Evolutionary conservation across 2,113 vertebrate genomes (phyloP).

Genomic region (Myodes glareolus): DNA sequence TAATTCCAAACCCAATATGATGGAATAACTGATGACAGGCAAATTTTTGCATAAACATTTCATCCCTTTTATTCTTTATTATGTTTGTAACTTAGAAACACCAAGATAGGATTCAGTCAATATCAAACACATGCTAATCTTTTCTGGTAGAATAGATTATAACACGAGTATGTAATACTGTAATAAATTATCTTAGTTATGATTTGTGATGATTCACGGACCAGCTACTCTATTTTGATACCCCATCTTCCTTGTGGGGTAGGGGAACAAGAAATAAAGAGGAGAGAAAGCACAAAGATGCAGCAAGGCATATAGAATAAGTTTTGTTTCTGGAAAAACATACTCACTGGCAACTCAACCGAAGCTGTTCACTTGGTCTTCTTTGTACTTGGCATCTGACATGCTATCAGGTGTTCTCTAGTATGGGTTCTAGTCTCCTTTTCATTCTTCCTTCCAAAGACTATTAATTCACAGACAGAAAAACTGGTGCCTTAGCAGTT

Average conservation of each 20-base stretch:
- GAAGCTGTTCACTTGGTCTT: background rate
- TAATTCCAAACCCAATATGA: background rate
- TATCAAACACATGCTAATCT: background rate
- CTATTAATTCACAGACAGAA: background rate
- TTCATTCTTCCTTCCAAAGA: background rate
- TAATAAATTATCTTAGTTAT: background rate
- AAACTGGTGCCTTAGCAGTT: background rate
- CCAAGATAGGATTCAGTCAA: background rate
- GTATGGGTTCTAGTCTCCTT: background rate
- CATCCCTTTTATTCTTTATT: background rate
- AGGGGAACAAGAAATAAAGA: background rate
- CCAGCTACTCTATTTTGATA: background rate
- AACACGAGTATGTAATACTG: background rate
- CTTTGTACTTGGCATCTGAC: background rate
- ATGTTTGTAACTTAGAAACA: background rate
- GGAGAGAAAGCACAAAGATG: background rate
- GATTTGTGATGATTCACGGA: background rate
- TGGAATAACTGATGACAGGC: background rate
- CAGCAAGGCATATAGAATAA: background rate
- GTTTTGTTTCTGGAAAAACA: background rate
- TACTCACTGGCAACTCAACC: background rate
- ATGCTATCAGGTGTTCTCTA: background rate
- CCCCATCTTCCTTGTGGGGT: fast-evolving
- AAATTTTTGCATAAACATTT: background rate
- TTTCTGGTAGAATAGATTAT: background rate